Conservation (phyloP, 1,140 invertebrate species). For the Acyrthosiphon pisum region DNA sequence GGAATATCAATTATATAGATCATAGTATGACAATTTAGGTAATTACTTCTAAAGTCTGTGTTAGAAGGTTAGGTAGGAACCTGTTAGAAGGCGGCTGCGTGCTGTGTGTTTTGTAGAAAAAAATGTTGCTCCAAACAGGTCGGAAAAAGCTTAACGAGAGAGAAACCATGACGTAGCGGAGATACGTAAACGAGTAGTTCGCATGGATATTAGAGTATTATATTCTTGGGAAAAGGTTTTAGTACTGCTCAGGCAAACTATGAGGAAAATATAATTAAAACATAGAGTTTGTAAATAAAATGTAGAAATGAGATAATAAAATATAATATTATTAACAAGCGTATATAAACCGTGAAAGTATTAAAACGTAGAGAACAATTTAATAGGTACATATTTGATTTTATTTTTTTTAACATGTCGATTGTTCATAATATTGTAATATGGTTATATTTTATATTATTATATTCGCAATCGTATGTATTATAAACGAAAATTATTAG, state of each 20-base stretch:
- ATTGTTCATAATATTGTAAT: not conserved
- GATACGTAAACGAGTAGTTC: not conserved
- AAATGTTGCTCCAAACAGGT: not conserved
- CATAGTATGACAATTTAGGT: not conserved
- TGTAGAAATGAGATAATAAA: not conserved
- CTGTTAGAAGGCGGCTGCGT: not conserved
- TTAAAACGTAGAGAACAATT: not conserved
- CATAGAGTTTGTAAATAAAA: not conserved
- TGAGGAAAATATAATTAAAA: not conserved
- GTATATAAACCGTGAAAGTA: not conserved
- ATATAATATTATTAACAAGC: no score
- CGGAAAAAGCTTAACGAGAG: not conserved
- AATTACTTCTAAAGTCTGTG: not conserved
- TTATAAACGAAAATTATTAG: no score
- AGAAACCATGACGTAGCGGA: not conserved
- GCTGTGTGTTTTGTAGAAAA: not conserved
- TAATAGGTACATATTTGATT: not conserved
- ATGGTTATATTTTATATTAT: not conserved
- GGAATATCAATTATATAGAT: not conserved
- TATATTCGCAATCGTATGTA: not conserved
- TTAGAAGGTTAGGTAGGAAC: not conserved
- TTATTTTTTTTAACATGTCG: not conserved
- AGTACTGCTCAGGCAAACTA: not conserved
- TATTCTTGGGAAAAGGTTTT: not conserved
- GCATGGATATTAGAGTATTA: not conserved